Percentiles rank a stretch among this genome's conserved stretches.
These are phyloP conservation scores for Lumbricus terrestris DNA, from an alignment of 2,888 invertebrate species.

Conservation along the genomic window DNA sequence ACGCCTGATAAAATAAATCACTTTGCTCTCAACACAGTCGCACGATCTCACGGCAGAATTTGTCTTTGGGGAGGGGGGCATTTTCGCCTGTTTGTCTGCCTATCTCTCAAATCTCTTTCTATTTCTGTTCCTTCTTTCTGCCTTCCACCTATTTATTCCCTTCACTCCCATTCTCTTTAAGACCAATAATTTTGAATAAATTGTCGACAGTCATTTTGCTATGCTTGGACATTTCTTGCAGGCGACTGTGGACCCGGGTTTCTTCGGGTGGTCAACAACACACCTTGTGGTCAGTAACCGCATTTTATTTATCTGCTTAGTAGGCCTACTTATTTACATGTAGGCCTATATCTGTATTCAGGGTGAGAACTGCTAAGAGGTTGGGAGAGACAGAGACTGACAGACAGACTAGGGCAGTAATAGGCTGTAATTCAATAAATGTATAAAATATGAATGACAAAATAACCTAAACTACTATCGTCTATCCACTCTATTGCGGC, in stretches of 20 bases:
- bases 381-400: too few species aligned
- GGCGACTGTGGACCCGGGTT: constrained; percentile 61
- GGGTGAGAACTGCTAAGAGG: too few species aligned
- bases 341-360: too few species aligned
- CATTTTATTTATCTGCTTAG: neutral
- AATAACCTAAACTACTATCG: too few species aligned
- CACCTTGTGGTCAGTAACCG: constrained; percentile 61
- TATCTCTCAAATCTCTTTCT: neutral
- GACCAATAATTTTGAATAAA: neutral
- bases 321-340: too few species aligned
- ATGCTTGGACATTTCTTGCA: constrained; percentile 34
- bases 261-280: constrained; percentile 61
- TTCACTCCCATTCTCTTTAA: neutral
- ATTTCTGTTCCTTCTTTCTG: neutral
- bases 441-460: too few species aligned
- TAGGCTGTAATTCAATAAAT: too few species aligned
- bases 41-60: neutral
- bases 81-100: neutral
- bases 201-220: neutral
- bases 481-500: too few species aligned
- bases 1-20: neutral
- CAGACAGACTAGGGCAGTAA: too few species aligned
- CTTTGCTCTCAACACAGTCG: neutral
- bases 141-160: neutral
- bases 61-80: too few species aligned